Conservation (phyloP, 2,797 vertebrate species). For the Gallinago solitaria region DNA sequence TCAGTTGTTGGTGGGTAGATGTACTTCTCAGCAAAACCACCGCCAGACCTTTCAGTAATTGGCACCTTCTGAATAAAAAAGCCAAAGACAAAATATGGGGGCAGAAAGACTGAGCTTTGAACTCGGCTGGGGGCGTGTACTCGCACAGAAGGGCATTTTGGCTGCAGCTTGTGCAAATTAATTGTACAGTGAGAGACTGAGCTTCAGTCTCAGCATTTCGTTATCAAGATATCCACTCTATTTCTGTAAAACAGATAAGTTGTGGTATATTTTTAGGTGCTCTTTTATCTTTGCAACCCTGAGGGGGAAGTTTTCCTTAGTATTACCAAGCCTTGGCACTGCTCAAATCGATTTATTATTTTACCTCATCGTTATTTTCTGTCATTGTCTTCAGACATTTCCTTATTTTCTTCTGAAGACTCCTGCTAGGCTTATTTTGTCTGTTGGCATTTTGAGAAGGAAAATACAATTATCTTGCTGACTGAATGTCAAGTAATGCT, state of each 20-base stretch:
- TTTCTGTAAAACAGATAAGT: neutral
- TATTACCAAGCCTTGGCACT: neutral
- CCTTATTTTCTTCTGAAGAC: neutral
- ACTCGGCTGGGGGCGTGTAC: fast-evolving
- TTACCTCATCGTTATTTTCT: neutral
- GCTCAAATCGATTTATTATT: neutral
- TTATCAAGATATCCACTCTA: neutral
- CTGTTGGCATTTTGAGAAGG: slow-evolving; percentile 4
- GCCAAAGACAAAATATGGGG: neutral
- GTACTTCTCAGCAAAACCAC: neutral
- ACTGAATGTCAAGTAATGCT: slow-evolving; percentile 20
- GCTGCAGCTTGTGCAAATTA: neutral
- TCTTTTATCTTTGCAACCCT: neutral
- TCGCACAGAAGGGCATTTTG: neutral
- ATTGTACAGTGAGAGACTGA: neutral
- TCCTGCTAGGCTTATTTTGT: slow-evolving; percentile 19
- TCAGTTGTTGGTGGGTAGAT: neutral
- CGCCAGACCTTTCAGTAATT: neutral
- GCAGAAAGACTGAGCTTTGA: neutral
- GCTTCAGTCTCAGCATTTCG: neutral
- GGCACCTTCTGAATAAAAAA: slow-evolving; percentile 28
- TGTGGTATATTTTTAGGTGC: neutral
- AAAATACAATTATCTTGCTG: neutral
- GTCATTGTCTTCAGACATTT: neutral
- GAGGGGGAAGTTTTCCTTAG: neutral